Base-by-base conservation (phyloP, 2,888 invertebrate genomes). In the Tillus elongatus region DNA sequence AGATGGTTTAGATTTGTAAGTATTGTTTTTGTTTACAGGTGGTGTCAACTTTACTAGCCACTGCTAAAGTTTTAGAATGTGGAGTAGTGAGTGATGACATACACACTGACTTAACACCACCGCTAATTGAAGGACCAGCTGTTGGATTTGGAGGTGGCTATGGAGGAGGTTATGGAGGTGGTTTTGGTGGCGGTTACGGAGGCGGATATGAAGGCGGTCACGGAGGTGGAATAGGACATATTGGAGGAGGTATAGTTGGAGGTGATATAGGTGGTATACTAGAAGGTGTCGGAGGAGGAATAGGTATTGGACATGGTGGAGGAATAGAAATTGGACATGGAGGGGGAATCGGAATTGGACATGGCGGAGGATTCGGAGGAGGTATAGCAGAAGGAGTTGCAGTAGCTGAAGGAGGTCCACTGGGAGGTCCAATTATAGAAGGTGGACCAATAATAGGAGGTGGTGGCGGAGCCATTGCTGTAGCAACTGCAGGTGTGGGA, bases 91-190 rank as follows among this genome's bases (percentile, higher is more conserved):
- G 43, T 36, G 52, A 46, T 36, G 49, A 43, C 12, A 28, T 44
- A 15, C 46, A 44, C 35, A 41, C 47, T 10, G 46, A 48, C 30
- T 45, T 56, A 15, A 44, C 47, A 16, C 52, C 56, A 9, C 56
- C 57, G 13, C 19, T 11, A 19, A 19, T 19, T n/a, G n/a, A 6
- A 3, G 36, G 10, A 26, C 33, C 3, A n/a, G 11, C 8, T n/a
- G 4, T 9, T 15, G 28, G 29, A 10, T 13, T 12, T 34, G 15
- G 33, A 13, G 13, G 13, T 9, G 42, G 35, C 13, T 33, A 30
- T 9, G 24, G 30, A 15, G 29, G 37, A 15, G 40, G 40, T 27
- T 28, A 28, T 26, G 35, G 38, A 27, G 16, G n/a, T 33, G 33
- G 34, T 14, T 11, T 2, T 10, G 19, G 16, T 15, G 3, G 3